These are phyloP conservation scores for Clarias platycephalus DNA, from an alignment of 2,797 vertebrate genomes.

Conservation along the genomic window DNA sequence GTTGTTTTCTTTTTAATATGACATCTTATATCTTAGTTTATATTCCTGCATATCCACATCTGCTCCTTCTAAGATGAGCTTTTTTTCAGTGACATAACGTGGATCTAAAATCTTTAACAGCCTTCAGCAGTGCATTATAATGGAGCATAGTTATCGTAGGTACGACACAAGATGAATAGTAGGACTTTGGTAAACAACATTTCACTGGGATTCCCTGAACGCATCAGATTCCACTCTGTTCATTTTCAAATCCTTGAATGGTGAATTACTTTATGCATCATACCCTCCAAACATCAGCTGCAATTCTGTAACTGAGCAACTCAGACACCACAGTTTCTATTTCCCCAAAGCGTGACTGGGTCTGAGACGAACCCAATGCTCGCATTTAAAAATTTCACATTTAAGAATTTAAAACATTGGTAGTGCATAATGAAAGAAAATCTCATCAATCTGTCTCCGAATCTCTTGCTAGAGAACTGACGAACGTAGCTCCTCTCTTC, in stretches of 20 bases:
- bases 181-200: background rate
- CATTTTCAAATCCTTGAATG: background rate
- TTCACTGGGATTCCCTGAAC: background rate
- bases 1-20: background rate
- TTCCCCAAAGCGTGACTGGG: background rate
- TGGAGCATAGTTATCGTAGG: background rate
- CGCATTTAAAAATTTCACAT: background rate
- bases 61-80: background rate
- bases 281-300: background rate
- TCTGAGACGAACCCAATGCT: background rate
- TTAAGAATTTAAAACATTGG: background rate
- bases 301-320: slow-evolving; percentile 3
- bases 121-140: background rate
- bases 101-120: background rate
- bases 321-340: background rate
- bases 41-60: background rate
- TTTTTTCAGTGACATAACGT: no score
- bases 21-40: background rate
- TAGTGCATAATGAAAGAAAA: background rate
- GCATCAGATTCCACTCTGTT: background rate
- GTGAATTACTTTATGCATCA: background rate
- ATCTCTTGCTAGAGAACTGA: background rate
- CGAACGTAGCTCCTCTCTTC: background rate
- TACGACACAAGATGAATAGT: background rate
- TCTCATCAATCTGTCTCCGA: background rate